A percentile compares a stretch with the other conserved stretches of the same genome.
Evolutionary conservation across 2,888 invertebrate genomes (phyloP).

Genomic region (Adelphocoris suturalis): DNA sequence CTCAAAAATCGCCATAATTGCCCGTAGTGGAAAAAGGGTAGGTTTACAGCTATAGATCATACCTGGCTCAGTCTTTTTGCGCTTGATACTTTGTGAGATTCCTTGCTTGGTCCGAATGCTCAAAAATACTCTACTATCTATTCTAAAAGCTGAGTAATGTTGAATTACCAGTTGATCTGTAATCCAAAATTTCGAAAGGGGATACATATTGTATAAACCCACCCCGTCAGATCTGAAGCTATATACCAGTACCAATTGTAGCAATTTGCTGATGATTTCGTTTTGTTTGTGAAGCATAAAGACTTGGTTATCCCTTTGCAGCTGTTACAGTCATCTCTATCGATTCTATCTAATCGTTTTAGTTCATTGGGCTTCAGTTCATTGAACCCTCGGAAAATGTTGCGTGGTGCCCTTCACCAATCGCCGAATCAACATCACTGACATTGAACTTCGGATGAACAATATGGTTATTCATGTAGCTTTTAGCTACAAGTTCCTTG

Average conservation of each 20-base stretch:
- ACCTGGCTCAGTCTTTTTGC: too few relatives aligned
- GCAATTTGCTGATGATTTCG: constrained; percentile 15
- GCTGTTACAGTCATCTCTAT: not conserved
- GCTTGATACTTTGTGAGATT: too few relatives aligned
- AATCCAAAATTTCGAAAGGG: too few relatives aligned
- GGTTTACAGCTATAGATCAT: too few relatives aligned
- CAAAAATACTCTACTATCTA: too few relatives aligned
- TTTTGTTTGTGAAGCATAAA: not conserved
- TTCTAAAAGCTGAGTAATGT: too few relatives aligned
- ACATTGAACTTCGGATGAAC: not conserved
- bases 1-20: too few relatives aligned
- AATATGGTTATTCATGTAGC: not conserved
- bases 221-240: not conserved
- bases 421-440: not conserved
- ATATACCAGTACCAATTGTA: not conserved
- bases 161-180: too few relatives aligned
- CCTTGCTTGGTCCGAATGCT: too few relatives aligned
- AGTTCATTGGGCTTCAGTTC: not conserved
- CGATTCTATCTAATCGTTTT: not conserved
- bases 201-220: not conserved
- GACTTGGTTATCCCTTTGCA: not conserved
- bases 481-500: not conserved
- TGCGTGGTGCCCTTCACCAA: not conserved
- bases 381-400: not conserved
- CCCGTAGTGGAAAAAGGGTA: too few relatives aligned